phyloP scores from a whole-genome alignment of 2,888 invertebrate genomes.

The Euspilapteryx auroguttella region DNA sequence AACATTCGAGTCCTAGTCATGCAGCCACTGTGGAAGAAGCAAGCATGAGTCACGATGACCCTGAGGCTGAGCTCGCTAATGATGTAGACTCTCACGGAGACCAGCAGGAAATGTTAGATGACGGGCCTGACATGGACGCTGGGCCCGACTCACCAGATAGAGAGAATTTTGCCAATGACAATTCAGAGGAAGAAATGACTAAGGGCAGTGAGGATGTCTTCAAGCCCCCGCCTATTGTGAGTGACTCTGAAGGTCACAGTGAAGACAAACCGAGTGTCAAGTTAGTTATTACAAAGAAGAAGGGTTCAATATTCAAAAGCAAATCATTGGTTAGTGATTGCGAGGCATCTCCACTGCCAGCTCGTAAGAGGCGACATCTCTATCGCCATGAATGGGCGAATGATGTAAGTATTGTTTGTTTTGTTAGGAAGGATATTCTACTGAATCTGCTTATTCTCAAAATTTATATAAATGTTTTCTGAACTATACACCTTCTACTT shows the following conservation, averaged over 20 bases:
- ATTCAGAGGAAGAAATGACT: slow-evolving; percentile 35
- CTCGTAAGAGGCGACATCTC: slow-evolving; percentile 74
- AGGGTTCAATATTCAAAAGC: slow-evolving; percentile 89
- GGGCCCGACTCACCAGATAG: slow-evolving; percentile 11
- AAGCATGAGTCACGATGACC: slow-evolving; percentile 1
- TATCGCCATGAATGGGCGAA: slow-evolving; percentile 92
- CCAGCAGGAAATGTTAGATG: slow-evolving; percentile 4
- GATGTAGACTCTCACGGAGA: slow-evolving; percentile 7
- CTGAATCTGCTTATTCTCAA: too few species aligned
- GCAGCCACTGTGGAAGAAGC: slow-evolving; percentile 8
- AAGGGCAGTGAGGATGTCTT: slow-evolving; percentile 47
- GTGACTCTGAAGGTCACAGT: slow-evolving; percentile 30
- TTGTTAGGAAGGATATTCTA: too few species aligned
- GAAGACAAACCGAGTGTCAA: slow-evolving; percentile 65
- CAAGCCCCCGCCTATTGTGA: slow-evolving; percentile 34
- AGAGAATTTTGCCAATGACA: slow-evolving; percentile 36
- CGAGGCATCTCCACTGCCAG: slow-evolving; percentile 46
- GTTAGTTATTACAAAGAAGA: slow-evolving; percentile 77
- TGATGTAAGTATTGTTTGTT: slow-evolving; percentile 50
- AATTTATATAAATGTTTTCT: too few species aligned
- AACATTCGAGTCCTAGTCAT: slow-evolving; percentile 28
- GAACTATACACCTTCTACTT: too few species aligned
- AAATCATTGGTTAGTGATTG: slow-evolving; percentile 70
- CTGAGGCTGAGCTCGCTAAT: slow-evolving; percentile 10
- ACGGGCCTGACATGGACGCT: slow-evolving; percentile 2